These are phyloP conservation scores for Tenrec ecaudatus DNA, from an alignment of 2,113 vertebrate genomes.

Conservation along the genomic window DNA sequence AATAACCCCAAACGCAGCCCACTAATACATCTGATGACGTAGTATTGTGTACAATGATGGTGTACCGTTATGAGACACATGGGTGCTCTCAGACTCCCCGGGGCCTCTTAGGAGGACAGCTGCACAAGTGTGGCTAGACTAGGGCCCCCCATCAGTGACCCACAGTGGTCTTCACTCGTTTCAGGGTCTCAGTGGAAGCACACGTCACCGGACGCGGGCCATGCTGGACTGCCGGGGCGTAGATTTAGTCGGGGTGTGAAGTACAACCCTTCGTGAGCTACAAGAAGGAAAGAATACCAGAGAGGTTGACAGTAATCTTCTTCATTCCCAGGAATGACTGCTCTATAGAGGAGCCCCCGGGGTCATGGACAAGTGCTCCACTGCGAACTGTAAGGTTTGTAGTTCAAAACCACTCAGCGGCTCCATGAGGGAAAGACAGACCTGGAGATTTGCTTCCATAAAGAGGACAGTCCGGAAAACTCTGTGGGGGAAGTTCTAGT, in stretches of 20 bases:
- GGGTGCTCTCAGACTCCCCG: not conserved
- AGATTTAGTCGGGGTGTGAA: not conserved
- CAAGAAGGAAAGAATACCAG: too few species aligned
- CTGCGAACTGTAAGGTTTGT: not conserved
- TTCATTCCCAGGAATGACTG: not conserved
- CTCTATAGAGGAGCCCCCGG: not conserved
- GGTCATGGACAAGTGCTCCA: not conserved
- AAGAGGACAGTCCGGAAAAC: not conserved
- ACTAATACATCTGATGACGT: not conserved
- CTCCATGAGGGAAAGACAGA: not conserved
- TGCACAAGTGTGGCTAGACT: not conserved
- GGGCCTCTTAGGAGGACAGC: not conserved
- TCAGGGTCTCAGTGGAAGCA: not conserved
- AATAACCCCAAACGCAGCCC: not conserved
- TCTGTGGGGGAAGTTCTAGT: not conserved
- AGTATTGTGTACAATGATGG: not conserved
- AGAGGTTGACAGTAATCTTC: not conserved
- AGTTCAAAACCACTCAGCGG: not conserved
- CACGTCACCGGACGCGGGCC: accelerated
- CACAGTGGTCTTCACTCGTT: not conserved
- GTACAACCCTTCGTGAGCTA: not conserved
- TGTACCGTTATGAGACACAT: not conserved
- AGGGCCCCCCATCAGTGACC: too few species aligned
- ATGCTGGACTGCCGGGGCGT: not conserved
- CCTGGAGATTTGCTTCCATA: not conserved